A percentile compares a stretch with the other conserved stretches of the same genome.
Conservation (phyloP, 2,888 invertebrate species). For the Syritta pipiens region DNA sequence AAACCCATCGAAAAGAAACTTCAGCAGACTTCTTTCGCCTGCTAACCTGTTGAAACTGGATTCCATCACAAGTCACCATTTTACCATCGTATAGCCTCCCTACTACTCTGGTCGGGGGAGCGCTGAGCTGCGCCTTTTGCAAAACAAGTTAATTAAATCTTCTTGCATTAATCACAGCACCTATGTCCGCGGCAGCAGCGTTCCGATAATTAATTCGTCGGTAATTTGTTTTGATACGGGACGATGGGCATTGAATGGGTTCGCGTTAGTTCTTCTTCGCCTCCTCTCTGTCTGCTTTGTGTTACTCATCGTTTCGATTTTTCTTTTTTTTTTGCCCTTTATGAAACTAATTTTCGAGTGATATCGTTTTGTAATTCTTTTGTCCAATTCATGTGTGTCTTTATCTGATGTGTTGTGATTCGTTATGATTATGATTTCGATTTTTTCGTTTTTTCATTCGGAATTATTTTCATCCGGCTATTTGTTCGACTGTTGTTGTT, state of each 20-base stretch:
- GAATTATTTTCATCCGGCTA: slow-evolving; percentile 9
- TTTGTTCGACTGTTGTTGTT: background rate
- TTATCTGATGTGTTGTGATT: slow-evolving; percentile 32
- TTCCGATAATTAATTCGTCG: slow-evolving; percentile 76
- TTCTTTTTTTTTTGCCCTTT: background rate
- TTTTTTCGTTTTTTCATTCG: background rate
- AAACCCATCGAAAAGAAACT: background rate
- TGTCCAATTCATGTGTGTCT: background rate
- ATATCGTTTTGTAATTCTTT: slow-evolving; percentile 37
- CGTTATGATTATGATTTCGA: slow-evolving; percentile 26
- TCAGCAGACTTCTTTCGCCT: background rate
- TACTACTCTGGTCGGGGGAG: too few species aligned
- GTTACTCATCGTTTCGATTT: background rate
- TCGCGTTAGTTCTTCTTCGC: background rate
- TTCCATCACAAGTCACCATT: background rate
- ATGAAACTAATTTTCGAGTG: slow-evolving; percentile 11
- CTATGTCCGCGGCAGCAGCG: slow-evolving; percentile 48
- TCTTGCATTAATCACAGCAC: slow-evolving; percentile 76
- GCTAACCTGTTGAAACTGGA: background rate
- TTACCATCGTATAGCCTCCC: background rate
- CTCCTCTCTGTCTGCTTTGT: too few species aligned
- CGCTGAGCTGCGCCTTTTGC: slow-evolving; percentile 21
- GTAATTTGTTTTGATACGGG: slow-evolving; percentile 77
- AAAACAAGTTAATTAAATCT: slow-evolving; percentile 76
- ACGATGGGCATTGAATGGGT: slow-evolving; percentile 37